Evolutionary conservation across 2,888 invertebrate species (phyloP).

Genomic region (Xestoiulus laeticollis): DNA sequence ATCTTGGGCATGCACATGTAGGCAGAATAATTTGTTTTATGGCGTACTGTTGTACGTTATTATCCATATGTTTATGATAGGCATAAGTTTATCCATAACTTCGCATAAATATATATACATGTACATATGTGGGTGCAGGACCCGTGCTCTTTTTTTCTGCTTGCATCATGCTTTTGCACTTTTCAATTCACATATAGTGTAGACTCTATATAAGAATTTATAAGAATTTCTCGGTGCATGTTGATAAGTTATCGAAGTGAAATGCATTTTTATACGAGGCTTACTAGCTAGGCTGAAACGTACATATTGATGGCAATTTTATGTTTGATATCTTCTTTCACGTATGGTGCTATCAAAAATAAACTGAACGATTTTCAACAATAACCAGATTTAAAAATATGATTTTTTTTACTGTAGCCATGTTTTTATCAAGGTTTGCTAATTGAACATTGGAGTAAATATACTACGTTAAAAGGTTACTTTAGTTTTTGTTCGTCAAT

Average conservation of each 20-base stretch:
- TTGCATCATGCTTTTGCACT: background rate
- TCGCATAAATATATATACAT: background rate
- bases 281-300: background rate
- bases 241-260: background rate
- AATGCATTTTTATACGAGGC: background rate
- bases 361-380: background rate
- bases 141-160: background rate
- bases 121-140: too few species aligned
- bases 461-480: too few species aligned
- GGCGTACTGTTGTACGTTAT: background rate
- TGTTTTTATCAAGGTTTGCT: background rate
- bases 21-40: constrained; percentile 2
- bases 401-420: background rate
- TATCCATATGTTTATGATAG: background rate
- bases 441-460: too few species aligned
- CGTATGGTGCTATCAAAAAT: background rate
- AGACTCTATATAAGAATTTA: background rate
- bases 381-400: background rate
- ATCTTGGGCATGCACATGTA: background rate
- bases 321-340: constrained; percentile 2
- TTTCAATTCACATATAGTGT: background rate
- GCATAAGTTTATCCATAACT: background rate
- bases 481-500: too few species aligned
- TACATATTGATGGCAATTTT: background rate
- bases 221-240: background rate